Base-by-base conservation (phyloP, 2,888 invertebrate species). In the Phaonia tiefii region DNA sequence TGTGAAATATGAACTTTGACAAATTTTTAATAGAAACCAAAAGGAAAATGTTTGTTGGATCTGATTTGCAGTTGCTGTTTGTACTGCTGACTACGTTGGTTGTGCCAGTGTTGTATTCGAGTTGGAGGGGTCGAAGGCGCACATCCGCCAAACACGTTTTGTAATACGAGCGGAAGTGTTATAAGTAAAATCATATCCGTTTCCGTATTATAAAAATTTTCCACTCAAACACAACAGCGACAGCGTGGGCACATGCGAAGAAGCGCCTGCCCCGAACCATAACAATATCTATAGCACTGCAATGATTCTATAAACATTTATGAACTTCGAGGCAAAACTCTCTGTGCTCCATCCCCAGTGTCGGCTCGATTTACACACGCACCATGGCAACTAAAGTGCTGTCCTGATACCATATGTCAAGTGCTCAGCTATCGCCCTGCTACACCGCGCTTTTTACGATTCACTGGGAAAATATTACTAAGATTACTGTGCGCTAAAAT, bases 1-100 rank as follows among this genome's bases (percentile, higher is more conserved):
- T 87, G 85, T 85, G 86, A 87, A 85, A 87, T 87, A 87, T 86
- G 86, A 88, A 87, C 85, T 87, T 86, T 87, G 88, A 87, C 88
- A 87, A 87, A 87, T 88, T 87, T 56, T 87, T 86, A 87, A 86
- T 87, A 60, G 15, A 42, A 60, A 49, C 72, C 25, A 46, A 58
- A 70, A 58, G 13, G 67, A 37, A 54, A 25, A 17, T 22, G 7
- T 42, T 54, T 56, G 56, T 8, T 31, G 15, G 15, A 13, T 17
- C 22, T 22, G 58, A n/a, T 58, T 31, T 31, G 0, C 7, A n/a
- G n/a, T 22, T 20, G 63, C 20, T 46, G 46, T 1, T 11, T 25
- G 49, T 63, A 63, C 20, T 63, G 20, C 4, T 51, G n/a, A n/a
- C n/a, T 20, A 8, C n/a, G 7, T 51, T 63, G 63, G 17, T 2